These are phyloP conservation scores for Sisor rabdophorus DNA, from an alignment of 2,113 vertebrate genomes.

Conservation along the genomic window DNA sequence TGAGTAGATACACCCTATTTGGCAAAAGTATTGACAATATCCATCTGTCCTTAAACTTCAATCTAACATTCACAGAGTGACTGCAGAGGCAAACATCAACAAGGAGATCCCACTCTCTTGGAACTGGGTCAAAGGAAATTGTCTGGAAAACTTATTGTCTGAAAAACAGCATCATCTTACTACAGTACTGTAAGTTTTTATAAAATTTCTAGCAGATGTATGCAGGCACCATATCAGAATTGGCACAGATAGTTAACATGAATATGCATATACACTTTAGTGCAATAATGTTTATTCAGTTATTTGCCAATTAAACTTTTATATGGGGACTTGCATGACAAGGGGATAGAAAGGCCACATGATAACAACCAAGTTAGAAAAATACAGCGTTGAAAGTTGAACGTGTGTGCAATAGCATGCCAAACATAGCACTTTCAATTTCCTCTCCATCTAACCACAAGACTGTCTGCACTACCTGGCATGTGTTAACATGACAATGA, in stretches of 20 bases:
- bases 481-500: conserved; percentile 13
- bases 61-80: neutral
- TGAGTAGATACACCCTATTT: neutral
- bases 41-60: neutral
- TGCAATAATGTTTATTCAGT: neutral
- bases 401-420: neutral
- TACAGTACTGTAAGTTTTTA: neutral
- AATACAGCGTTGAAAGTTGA: conserved; percentile 44
- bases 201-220: neutral
- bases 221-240: neutral
- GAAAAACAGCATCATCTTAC: neutral
- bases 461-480: conserved; percentile 9
- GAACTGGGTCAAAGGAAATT: neutral
- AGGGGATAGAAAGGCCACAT: neutral
- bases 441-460: conserved; percentile 36
- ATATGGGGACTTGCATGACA: neutral
- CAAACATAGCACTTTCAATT: conserved; percentile 39
- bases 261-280: neutral
- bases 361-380: neutral
- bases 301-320: neutral
- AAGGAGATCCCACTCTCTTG: neutral
- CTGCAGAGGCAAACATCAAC: neutral
- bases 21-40: neutral
- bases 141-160: neutral
- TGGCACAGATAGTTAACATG: neutral